Evolutionary conservation across 2,113 vertebrate genomes (phyloP).

Genomic region (Hystrix cristata): DNA sequence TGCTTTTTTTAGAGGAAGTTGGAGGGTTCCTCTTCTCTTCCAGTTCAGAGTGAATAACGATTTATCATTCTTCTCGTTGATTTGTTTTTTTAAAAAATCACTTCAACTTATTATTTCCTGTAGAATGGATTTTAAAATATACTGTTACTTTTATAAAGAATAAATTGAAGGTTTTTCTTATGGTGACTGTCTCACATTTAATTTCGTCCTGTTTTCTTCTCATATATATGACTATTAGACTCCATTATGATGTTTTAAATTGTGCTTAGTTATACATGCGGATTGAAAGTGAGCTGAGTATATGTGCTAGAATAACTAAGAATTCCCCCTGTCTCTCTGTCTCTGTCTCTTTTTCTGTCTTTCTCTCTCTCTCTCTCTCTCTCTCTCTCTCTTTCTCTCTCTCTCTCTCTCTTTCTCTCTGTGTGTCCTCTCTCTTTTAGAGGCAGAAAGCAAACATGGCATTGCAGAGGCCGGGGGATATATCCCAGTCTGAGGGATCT

Average conservation of each 20-base stretch:
- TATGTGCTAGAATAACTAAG: neutral
- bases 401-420: neutral
- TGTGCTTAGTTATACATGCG: neutral
- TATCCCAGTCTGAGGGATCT: neutral
- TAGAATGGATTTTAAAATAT: neutral
- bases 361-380: neutral
- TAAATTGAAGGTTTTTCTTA: neutral
- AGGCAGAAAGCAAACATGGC: neutral
- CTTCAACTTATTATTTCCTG: neutral
- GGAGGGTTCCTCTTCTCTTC: neutral
- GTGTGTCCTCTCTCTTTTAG: neutral
- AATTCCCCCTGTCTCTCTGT: neutral
- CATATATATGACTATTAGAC: neutral
- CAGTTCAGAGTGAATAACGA: neutral
- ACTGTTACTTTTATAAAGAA: neutral
- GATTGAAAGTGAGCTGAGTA: neutral
- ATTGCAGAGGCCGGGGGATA: neutral
- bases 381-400: rapidly evolving
- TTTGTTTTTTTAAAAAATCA: neutral
- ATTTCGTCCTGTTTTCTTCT: neutral
- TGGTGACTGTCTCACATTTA: neutral
- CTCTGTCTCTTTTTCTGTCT: neutral
- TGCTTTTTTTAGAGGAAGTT: neutral
- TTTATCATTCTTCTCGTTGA: neutral
- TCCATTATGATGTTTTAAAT: neutral